phyloP scores from a whole-genome alignment of 1,140 invertebrate species.

The Elymnias hypermnestra region DNA sequence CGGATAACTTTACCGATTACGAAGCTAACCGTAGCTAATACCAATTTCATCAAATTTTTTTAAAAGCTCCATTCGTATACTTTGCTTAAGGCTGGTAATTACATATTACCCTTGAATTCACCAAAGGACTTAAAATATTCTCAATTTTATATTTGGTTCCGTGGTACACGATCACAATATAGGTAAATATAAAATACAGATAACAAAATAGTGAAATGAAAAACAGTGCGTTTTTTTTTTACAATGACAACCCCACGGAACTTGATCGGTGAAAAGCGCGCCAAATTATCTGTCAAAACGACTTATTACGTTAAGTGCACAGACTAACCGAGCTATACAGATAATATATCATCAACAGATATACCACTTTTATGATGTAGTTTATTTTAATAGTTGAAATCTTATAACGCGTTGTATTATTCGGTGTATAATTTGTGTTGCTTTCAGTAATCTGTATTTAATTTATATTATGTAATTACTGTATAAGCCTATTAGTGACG shows the following conservation, averaged over 20 bases:
- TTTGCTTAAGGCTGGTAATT: constrained; percentile 71
- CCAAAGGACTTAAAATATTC: constrained; percentile 23
- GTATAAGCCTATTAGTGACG: too few species aligned
- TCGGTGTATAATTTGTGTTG: too few species aligned
- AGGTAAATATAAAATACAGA: constrained; percentile 28
- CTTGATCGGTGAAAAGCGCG: constrained; percentile 21
- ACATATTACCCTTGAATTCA: constrained; percentile 32
- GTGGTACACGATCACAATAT: constrained; percentile 21
- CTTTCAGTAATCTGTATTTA: too few species aligned
- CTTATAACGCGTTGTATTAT: too few species aligned
- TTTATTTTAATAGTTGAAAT: too few species aligned
- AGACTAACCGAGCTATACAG: too few species aligned
- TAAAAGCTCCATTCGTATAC: constrained; percentile 69
- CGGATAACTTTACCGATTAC: constrained; percentile 55
- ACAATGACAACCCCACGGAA: constrained; percentile 11
- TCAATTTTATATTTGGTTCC: constrained; percentile 24
- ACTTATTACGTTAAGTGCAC: constrained; percentile 1
- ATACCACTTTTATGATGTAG: too few species aligned
- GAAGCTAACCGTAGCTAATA: constrained; percentile 53
- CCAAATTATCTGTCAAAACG: constrained; percentile 28
- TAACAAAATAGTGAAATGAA: constrained; percentile 32
- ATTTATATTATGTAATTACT: too few species aligned
- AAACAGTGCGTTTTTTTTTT: constrained; percentile 15
- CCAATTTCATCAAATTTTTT: constrained; percentile 51
- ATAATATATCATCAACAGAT: too few species aligned